Conservation (phyloP, 2,113 vertebrate species). For the Perccottus glenii region DNA sequence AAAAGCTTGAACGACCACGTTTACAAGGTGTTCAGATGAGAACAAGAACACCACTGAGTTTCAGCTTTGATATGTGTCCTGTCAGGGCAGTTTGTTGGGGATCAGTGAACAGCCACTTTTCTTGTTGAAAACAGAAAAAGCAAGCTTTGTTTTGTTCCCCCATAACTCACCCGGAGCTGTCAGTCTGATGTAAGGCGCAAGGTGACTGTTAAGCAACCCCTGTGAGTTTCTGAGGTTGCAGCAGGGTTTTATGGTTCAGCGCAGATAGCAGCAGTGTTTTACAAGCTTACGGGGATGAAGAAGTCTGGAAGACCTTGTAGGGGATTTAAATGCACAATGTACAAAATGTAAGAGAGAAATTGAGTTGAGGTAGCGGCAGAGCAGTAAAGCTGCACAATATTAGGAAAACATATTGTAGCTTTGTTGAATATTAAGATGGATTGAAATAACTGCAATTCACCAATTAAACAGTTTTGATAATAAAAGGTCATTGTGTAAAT, state of each 20-base stretch:
- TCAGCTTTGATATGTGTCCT: constrained; percentile 18
- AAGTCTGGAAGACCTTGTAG: constrained; percentile 21
- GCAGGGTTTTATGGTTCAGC: constrained; percentile 35
- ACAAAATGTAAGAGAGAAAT: not conserved
- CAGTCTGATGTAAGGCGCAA: constrained; percentile 3
- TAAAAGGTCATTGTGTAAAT: too few species aligned
- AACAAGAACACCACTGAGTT: constrained; percentile 16
- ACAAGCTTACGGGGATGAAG: constrained; percentile 8
- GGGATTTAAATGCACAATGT: constrained; percentile 33
- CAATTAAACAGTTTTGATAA: too few species aligned
- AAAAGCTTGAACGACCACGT: constrained; percentile 20
- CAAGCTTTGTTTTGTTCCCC: not conserved
- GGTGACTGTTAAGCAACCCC: constrained; percentile 11
- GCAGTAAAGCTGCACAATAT: constrained; percentile 1
- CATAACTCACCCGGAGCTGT: constrained; percentile 8
- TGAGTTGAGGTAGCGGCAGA: not conserved
- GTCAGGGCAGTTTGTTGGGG: constrained; percentile 18
- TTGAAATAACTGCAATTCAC: too few species aligned
- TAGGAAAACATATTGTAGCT: not conserved
- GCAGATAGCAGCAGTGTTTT: constrained; percentile 15
- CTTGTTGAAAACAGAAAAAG: not conserved
- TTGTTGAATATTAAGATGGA: too few species aligned
- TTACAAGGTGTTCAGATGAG: constrained; percentile 23
- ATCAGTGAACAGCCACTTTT: constrained; percentile 1
- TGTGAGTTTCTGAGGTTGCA: constrained; percentile 11